Evolutionary conservation across 2,888 invertebrate species (phyloP), one percentile per base, ranked within the genome.

Genomic region (Bhutanitis thaidina): DNA sequence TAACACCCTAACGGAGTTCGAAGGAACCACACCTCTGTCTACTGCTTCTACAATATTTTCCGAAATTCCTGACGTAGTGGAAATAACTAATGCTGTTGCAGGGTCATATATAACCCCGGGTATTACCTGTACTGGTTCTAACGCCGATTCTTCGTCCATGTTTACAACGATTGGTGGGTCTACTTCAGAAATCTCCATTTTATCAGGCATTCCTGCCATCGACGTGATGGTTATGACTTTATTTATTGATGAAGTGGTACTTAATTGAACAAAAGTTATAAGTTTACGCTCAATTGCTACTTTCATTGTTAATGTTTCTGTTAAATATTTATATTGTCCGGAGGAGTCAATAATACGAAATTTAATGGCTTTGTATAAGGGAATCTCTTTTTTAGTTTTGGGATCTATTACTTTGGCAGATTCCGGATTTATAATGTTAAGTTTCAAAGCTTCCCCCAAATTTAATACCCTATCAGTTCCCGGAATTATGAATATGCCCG

Each of bases 391-490:
- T 45, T 92, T 92, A 51, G 92, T 93, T 59, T 90, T 92, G 1
- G 95, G 94, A 75, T 98, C 96, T 25, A 96, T 79, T 0, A 98
- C 96, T 46, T 92, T 83, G 10, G 95, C 96, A 0, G 97, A 97
- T 57, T 93, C 90, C 12, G 95, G 92, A 80, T 97, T 95, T 39
- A 98, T 94, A 16, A 98, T 93, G 70, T 95, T 93, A 54, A 96
- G 90, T 65, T 94, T 93, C 37, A 98, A 90, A 61, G 98, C 96
- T 77, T 98, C 97, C 74, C 95, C 94, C 61, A 98, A 94, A 53
- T 95, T 94, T 38, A 97, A 93, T 48, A 94, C 85, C 60, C 96
- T 91, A 73, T 97, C 97, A 5, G 97, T 96, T 10, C 95, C 95
- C 1, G 96, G 96, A 57, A 98, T 95, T 12, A 93, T 93, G 64